phyloP scores from a whole-genome alignment of 2,113 vertebrate genomes.

The Passer domesticus region DNA sequence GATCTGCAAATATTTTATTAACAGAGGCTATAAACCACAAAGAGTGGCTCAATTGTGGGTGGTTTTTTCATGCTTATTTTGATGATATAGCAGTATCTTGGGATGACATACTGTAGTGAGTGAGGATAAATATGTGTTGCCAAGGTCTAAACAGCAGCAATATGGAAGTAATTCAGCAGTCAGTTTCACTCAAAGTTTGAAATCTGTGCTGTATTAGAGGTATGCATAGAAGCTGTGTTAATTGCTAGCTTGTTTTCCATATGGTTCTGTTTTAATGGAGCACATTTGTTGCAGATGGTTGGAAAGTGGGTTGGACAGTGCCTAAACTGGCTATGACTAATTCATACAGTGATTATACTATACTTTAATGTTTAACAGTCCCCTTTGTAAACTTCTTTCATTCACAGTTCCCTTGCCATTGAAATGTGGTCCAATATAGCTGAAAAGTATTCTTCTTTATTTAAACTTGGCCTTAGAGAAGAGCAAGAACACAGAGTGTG shows the following conservation, averaged over 20 bases:
- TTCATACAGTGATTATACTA: slow-evolving; percentile 80
- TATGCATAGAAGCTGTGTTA: slow-evolving; percentile 88
- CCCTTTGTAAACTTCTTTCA: slow-evolving; percentile 72
- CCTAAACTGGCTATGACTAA: slow-evolving; percentile 83
- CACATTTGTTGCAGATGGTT: slow-evolving; percentile 95
- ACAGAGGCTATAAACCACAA: slow-evolving; percentile 37
- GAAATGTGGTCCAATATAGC: slow-evolving; percentile 77
- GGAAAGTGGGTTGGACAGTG: slow-evolving; percentile 85
- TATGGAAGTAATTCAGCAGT: slow-evolving; percentile 88
- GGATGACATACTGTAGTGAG: slow-evolving; percentile 73
- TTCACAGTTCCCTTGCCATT: slow-evolving; percentile 78
- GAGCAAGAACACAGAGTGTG: slow-evolving; percentile 68
- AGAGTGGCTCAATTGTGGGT: slow-evolving; percentile 42
- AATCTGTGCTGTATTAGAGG: slow-evolving; percentile 88
- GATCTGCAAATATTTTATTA: slow-evolving; percentile 61
- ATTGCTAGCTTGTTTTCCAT: slow-evolving; percentile 94
- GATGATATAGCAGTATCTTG: slow-evolving; percentile 53
- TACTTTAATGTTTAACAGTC: slow-evolving; percentile 77
- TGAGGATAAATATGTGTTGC: slow-evolving; percentile 72
- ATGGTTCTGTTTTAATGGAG: slow-evolving; percentile 95
- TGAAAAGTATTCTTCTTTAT: slow-evolving; percentile 74
- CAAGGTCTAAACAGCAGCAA: slow-evolving; percentile 84
- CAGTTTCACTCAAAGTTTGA: slow-evolving; percentile 88
- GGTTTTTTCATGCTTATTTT: slow-evolving; percentile 58
- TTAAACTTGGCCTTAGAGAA: slow-evolving; percentile 70